Percentiles rank a stretch among this genome's conserved stretches.
Conservation (phyloP, 2,797 vertebrate species). For the Platyrinchus mystaceus region DNA sequence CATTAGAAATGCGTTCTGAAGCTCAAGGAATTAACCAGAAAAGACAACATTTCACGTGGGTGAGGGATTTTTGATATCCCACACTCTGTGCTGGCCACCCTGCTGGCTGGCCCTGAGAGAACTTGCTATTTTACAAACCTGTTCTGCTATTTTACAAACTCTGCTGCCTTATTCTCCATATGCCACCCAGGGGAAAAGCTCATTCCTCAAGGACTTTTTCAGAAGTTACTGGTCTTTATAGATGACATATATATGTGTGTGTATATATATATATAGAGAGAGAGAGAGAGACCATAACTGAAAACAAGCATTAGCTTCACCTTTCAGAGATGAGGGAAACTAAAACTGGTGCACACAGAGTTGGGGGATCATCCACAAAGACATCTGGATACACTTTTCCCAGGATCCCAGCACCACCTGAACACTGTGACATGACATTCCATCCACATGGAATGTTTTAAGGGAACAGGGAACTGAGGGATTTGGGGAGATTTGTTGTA, state of each 20-base stretch:
- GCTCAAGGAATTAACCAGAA: neutral
- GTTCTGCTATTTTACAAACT: neutral
- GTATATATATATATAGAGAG: neutral
- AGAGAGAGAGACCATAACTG: neutral
- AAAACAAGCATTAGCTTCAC: neutral
- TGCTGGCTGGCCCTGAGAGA: neutral
- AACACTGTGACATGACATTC: neutral
- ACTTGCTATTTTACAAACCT: neutral
- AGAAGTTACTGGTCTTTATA: neutral
- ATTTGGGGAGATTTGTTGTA: neutral
- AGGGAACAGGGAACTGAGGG: neutral
- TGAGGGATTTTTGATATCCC: neutral
- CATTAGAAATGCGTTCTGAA: neutral
- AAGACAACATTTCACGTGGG: neutral
- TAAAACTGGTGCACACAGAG: neutral
- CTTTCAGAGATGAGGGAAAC: neutral
- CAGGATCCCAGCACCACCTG: neutral
- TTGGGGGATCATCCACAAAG: neutral
- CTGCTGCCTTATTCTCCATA: neutral
- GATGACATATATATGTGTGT: neutral
- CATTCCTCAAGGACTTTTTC: neutral
- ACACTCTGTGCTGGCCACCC: neutral
- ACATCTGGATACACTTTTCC: neutral
- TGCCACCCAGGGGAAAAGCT: neutral
- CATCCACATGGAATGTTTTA: neutral